A percentile compares a stretch with the other conserved stretches of the same genome.
Evolutionary conservation across 2,888 invertebrate genomes (phyloP).

Genomic region (Heteromurus nitidus): DNA sequence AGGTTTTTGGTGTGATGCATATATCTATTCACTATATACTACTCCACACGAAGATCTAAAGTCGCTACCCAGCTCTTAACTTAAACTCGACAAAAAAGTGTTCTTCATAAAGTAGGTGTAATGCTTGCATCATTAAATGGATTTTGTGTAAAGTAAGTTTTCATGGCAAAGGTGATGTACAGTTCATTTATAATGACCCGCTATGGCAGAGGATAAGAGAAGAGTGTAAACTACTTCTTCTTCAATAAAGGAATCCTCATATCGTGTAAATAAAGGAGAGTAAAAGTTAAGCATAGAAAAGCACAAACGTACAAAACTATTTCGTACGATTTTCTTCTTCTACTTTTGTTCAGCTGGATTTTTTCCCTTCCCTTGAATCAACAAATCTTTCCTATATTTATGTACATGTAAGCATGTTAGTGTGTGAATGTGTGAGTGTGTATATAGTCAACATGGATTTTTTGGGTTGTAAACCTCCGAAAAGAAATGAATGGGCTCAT

Average conservation of each 20-base stretch:
- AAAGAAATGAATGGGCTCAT: constrained; percentile 66
- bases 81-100: neutral
- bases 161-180: constrained; percentile 30
- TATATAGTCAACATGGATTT: constrained; percentile 58
- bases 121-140: constrained; percentile 14
- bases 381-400: constrained; percentile 53
- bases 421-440: neutral
- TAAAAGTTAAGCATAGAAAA: constrained; percentile 42
- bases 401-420: constrained; percentile 24
- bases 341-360: too few species aligned
- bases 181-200: constrained; percentile 60
- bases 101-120: constrained; percentile 4
- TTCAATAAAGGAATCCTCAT: too few species aligned
- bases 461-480: constrained; percentile 60
- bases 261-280: constrained; percentile 53
- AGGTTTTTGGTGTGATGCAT: neutral
- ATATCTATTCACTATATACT: too few species aligned
- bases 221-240: too few species aligned
- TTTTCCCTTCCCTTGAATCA: too few species aligned
- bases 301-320: too few species aligned
- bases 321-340: neutral
- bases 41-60: neutral
- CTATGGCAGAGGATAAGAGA: constrained; percentile 7
- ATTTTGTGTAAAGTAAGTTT: constrained; percentile 16
- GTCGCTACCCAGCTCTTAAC: neutral